phyloP scores from a whole-genome alignment of 2,888 invertebrate genomes.

The Serripes groenlandicus region DNA sequence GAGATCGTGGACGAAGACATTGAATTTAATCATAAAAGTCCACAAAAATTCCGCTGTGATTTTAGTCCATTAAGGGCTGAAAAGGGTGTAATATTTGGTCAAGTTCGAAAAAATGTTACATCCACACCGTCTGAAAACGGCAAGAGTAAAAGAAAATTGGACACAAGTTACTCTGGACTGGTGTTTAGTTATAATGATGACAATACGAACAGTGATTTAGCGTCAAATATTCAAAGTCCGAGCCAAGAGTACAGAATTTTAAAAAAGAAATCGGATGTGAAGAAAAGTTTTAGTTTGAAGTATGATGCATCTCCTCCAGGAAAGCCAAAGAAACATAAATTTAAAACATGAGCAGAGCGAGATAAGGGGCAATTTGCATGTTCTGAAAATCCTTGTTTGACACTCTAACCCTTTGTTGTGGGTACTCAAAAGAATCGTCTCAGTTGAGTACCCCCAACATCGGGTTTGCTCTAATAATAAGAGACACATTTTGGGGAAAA shows the following conservation, averaged over 20 bases:
- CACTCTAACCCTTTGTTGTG: no score
- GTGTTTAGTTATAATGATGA: constrained; percentile 15
- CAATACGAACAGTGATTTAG: constrained; percentile 3
- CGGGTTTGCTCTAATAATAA: not conserved
- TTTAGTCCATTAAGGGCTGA: constrained; percentile 54
- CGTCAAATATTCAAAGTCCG: not conserved
- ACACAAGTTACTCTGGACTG: constrained; percentile 11
- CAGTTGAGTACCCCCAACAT: not conserved
- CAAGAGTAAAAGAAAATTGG: not conserved
- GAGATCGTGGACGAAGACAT: constrained; percentile 72
- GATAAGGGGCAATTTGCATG: no score
- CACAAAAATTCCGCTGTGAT: constrained; percentile 64
- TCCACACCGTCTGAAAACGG: constrained; percentile 29
- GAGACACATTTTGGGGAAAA: no score
- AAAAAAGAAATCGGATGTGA: constrained; percentile 24
- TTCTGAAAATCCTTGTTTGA: no score
- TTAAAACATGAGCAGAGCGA: not conserved
- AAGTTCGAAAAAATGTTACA: constrained; percentile 18
- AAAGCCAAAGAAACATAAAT: constrained; percentile 1
- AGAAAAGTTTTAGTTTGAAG: constrained; percentile 26
- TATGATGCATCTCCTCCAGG: constrained; percentile 16
- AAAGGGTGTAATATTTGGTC: constrained; percentile 34
- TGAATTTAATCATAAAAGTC: constrained; percentile 73
- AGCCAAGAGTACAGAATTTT: constrained; percentile 19
- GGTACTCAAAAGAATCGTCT: no score